phyloP scores from a whole-genome alignment of 1,140 invertebrate species.

The Brachionus asplanchnoidis region DNA sequence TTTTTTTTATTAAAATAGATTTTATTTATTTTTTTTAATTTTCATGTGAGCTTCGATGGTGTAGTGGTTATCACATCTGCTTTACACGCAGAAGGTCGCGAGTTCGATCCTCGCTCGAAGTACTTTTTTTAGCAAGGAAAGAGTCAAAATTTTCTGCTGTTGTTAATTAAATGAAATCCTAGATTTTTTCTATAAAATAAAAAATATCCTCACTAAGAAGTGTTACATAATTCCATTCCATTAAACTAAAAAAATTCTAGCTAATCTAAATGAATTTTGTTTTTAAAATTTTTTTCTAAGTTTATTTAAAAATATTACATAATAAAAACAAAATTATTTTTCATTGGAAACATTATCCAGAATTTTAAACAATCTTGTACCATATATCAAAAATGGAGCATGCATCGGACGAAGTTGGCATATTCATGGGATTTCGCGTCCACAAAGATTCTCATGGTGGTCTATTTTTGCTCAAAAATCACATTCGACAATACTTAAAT shows the following conservation, averaged over 20 bases:
- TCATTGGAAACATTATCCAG: background rate
- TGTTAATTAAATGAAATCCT: background rate
- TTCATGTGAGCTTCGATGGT: slow-evolving; percentile 44
- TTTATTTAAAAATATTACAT: background rate
- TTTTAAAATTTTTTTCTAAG: background rate
- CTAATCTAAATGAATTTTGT: background rate
- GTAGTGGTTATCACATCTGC: slow-evolving; percentile 57
- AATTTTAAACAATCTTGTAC: background rate
- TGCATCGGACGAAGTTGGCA: background rate
- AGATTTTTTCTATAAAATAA: background rate
- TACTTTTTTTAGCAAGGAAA: background rate
- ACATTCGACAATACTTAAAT: background rate
- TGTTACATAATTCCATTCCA: background rate
- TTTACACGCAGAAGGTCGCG: slow-evolving; percentile 56
- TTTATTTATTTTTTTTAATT: background rate
- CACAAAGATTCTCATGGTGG: slow-evolving; percentile 8
- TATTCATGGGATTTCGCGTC: background rate
- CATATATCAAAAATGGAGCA: background rate
- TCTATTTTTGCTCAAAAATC: background rate
- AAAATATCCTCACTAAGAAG: background rate
- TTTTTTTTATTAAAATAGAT: background rate
- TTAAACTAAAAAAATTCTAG: background rate
- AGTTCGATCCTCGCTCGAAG: slow-evolving; percentile 48
- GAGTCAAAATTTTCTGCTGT: background rate
- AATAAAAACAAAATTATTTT: background rate